phyloP scores from a whole-genome alignment of 2,888 invertebrate genomes.

The Rhagium mordax region DNA sequence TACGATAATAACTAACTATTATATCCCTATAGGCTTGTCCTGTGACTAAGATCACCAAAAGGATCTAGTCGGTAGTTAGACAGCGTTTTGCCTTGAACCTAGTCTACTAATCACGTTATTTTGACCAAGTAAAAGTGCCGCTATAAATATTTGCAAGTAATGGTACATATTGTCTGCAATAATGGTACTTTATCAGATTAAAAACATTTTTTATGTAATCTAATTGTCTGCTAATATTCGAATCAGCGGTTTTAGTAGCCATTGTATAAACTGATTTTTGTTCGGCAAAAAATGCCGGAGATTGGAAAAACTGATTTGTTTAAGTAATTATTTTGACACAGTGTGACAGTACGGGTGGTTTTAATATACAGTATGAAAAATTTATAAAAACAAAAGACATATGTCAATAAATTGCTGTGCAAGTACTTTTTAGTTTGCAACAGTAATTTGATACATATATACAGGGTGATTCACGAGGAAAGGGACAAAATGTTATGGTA shows the following conservation, averaged over 20 bases:
- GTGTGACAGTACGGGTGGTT: neutral
- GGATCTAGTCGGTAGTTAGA: conserved; percentile 17
- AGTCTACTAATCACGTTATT: conserved; percentile 4
- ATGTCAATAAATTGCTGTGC: too few relatives aligned
- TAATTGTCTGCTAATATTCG: neutral
- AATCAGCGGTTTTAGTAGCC: neutral
- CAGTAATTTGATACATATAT: too few relatives aligned
- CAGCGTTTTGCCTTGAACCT: conserved; percentile 21
- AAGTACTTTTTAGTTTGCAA: too few relatives aligned
- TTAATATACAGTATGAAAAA: neutral
- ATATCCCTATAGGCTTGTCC: neutral
- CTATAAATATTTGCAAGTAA: conserved; percentile 19
- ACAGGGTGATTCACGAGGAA: too few relatives aligned
- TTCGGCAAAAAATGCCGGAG: neutral
- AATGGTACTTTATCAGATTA: neutral
- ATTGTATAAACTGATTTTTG: neutral
- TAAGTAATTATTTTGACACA: neutral
- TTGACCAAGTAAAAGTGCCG: conserved; percentile 14
- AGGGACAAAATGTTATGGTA: too few relatives aligned
- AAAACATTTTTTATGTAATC: conserved; percentile 10
- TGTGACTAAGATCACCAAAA: conserved; percentile 18
- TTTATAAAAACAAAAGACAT: too few relatives aligned
- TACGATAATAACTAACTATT: neutral
- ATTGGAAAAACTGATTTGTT: neutral
- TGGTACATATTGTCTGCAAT: neutral